These are phyloP conservation scores for Champsocephalus gunnari DNA, from an alignment of 2,797 vertebrate species.

Conservation along the genomic window DNA sequence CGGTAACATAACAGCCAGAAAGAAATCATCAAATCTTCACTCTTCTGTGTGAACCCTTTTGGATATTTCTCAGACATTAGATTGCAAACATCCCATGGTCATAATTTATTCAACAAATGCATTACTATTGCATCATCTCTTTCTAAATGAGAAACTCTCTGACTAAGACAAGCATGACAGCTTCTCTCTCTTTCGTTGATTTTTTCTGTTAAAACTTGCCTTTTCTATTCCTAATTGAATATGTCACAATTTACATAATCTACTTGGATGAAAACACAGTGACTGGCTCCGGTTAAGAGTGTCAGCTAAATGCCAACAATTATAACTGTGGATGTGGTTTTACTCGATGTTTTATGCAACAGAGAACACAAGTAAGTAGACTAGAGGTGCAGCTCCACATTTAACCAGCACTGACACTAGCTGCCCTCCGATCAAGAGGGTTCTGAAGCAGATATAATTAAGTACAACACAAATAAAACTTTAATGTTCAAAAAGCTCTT, in stretches of 20 bases:
- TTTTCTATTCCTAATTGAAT: constrained; percentile 54
- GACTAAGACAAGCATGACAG: constrained; percentile 41
- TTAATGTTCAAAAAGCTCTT: too few species aligned
- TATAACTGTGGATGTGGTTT: constrained; percentile 25
- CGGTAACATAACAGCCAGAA: background rate
- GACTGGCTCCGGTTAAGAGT: constrained; percentile 34
- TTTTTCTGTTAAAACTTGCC: constrained; percentile 33
- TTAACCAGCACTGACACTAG: constrained; percentile 36
- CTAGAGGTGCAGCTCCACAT: constrained; percentile 28
- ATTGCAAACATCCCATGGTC: constrained; percentile 48
- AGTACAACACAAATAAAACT: too few species aligned
- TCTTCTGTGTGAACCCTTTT: background rate
- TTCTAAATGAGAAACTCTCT: constrained; percentile 39
- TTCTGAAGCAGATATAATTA: constrained; percentile 1
- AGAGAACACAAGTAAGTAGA: constrained; percentile 24
- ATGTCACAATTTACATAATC: constrained; percentile 55
- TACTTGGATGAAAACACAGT: constrained; percentile 36
- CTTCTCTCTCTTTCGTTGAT: background rate
- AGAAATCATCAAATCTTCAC: too few species aligned
- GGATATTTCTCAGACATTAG: constrained; percentile 49
- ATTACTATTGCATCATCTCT: constrained; percentile 50
- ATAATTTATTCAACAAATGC: constrained; percentile 66
- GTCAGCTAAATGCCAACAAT: constrained; percentile 55
- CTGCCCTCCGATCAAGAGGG: constrained; percentile 17
- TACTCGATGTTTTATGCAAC: constrained; percentile 35